Evolutionary conservation across 2,113 vertebrate genomes (phyloP).

Genomic region (Pyxicephalus adspersus): DNA sequence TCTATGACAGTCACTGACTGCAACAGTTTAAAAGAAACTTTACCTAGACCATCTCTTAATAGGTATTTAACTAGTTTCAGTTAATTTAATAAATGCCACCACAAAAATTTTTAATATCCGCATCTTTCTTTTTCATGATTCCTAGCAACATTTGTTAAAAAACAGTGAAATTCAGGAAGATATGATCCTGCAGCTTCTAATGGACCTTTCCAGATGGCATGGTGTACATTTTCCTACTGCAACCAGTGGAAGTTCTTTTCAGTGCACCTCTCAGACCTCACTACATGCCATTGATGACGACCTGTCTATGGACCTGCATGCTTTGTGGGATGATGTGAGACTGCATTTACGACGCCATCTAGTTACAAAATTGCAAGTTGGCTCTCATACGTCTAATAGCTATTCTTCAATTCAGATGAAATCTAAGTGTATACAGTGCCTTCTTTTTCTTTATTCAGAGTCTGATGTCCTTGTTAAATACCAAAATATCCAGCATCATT

Average conservation of each 20-base stretch:
- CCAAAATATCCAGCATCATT: constrained; percentile 79
- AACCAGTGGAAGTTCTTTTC: constrained; percentile 66
- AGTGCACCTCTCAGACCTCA: constrained; percentile 68
- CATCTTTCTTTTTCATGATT: constrained; percentile 42
- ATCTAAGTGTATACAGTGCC: constrained; percentile 77
- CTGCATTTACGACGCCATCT: constrained; percentile 84
- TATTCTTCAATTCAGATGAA: constrained; percentile 72
- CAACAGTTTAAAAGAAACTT: too few species aligned
- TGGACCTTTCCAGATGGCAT: constrained; percentile 83
- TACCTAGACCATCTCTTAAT: too few species aligned
- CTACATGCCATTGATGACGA: constrained; percentile 83
- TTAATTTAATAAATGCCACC: not conserved
- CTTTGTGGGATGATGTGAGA: constrained; percentile 86
- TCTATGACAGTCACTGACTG: too few species aligned
- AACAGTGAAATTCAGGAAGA: constrained; percentile 81
- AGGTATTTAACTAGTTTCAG: too few species aligned
- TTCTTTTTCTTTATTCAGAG: constrained; percentile 88
- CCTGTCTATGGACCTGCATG: constrained; percentile 77
- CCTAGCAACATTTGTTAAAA: constrained; percentile 77
- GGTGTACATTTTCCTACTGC: constrained; percentile 80
- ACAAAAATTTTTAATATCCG: not conserved
- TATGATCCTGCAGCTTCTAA: constrained; percentile 80
- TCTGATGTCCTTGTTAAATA: constrained; percentile 84
- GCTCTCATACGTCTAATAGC: constrained; percentile 60
- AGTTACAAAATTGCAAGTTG: constrained; percentile 74